Evolutionary conservation across 1,140 invertebrate genomes (phyloP).

Genomic region (Brachionus plicatilis): DNA sequence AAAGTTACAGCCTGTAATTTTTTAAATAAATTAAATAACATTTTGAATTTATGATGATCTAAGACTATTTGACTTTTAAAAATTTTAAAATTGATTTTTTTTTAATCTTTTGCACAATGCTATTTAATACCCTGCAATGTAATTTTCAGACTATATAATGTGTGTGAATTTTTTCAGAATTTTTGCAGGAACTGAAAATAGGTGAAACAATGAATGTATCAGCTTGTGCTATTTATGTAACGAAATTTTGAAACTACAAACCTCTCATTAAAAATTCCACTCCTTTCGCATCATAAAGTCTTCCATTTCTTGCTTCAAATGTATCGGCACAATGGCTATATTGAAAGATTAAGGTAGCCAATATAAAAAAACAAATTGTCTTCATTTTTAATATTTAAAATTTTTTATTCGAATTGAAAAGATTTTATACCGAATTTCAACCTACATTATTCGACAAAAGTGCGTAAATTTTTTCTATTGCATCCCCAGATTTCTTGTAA

Average conservation of each 20-base stretch:
- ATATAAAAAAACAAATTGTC: not conserved
- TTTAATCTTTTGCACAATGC: too few relatives aligned
- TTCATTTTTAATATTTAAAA: not conserved
- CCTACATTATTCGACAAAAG: not conserved
- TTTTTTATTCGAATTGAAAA: not conserved
- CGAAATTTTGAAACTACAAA: not conserved
- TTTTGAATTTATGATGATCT: too few relatives aligned
- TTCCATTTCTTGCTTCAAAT: slow-evolving; percentile 11
- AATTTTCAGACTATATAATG: too few relatives aligned
- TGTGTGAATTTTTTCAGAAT: too few relatives aligned
- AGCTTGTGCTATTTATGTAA: too few relatives aligned
- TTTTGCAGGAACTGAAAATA: too few relatives aligned
- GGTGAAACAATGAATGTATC: too few relatives aligned
- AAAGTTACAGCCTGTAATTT: too few relatives aligned
- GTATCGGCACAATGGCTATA: not conserved
- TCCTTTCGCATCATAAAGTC: slow-evolving; percentile 4
- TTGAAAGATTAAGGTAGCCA: not conserved
- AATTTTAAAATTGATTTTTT: too few relatives aligned
- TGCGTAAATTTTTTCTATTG: not conserved
- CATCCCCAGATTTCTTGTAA: not conserved
- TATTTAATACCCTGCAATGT: too few relatives aligned
- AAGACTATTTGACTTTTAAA: too few relatives aligned
- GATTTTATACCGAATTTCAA: not conserved
- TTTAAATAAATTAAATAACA: too few relatives aligned
- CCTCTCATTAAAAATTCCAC: slow-evolving; percentile 2